These are phyloP conservation scores for Drosophila vallismaia DNA, from an alignment of 2,888 invertebrate species.

Conservation along the genomic window DNA sequence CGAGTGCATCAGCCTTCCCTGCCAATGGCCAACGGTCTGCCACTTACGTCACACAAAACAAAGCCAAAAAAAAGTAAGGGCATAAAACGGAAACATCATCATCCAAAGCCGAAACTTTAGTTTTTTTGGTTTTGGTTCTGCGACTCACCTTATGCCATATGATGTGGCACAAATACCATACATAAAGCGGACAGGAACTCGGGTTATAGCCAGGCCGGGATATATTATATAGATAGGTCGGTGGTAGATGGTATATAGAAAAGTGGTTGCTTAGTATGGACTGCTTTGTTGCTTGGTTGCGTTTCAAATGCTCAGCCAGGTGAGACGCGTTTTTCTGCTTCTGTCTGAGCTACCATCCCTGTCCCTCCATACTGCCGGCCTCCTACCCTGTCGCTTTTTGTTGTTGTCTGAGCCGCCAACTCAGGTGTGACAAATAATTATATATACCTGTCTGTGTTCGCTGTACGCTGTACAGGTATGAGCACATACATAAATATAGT, in stretches of 20 bases:
- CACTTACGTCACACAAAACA: constrained; percentile 28
- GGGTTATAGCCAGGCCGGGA: constrained; percentile 14
- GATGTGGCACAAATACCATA: constrained; percentile 13
- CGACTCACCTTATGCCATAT: constrained; percentile 29
- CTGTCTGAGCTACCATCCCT: constrained; percentile 46
- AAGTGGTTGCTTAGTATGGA: constrained; percentile 65
- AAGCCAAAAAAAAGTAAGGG: background rate
- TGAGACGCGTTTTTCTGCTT: constrained; percentile 68
- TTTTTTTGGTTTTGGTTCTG: constrained; percentile 12
- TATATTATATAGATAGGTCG: constrained; percentile 21
- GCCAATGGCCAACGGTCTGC: constrained; percentile 16
- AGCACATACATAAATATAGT: constrained; percentile 12
- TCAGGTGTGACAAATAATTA: constrained; percentile 83
- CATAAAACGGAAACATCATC: constrained; percentile 36
- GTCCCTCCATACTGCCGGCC: too few species aligned
- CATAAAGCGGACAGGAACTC: constrained; percentile 21
- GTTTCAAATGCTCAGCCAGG: constrained; percentile 74
- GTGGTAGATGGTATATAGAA: constrained; percentile 36
- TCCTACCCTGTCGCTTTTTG: constrained; percentile 2
- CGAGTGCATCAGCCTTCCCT: constrained; percentile 10
- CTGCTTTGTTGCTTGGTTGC: constrained; percentile 56
- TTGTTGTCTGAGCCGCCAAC: constrained; percentile 66
- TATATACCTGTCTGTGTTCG: constrained; percentile 67
- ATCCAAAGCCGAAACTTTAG: constrained; percentile 23
- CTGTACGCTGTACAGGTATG: constrained; percentile 1